Conservation (phyloP, 2,797 vertebrate species). For the Rhinogobio ventralis region DNA sequence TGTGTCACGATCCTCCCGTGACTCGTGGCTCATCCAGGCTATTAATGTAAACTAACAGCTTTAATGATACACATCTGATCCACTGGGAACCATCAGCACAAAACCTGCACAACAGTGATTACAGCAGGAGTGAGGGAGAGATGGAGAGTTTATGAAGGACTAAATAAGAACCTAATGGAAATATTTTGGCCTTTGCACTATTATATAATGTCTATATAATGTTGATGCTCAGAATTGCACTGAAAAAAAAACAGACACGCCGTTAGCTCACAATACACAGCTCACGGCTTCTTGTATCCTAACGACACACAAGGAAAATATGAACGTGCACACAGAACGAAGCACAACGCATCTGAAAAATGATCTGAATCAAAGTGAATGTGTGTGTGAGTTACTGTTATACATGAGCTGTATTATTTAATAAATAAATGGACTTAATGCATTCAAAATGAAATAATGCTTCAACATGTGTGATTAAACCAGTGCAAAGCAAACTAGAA, state of each 20-base stretch:
- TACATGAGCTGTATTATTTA: not conserved
- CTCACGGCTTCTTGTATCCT: too few relatives aligned
- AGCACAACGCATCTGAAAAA: not conserved
- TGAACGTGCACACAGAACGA: too few relatives aligned
- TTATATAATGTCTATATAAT: not conserved
- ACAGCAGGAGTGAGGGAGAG: not conserved
- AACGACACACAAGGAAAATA: not conserved
- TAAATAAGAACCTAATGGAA: slow-evolving; percentile 8
- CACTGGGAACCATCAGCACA: not conserved
- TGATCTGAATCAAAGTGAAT: not conserved
- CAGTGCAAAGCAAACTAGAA: not conserved
- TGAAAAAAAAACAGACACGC: not conserved
- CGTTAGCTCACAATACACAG: too few relatives aligned
- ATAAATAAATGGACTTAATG: not conserved
- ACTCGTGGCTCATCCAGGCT: not conserved
- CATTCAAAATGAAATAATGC: not conserved
- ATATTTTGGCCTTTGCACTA: slow-evolving; percentile 3
- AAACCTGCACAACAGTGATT: slow-evolving; percentile 37
- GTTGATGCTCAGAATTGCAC: not conserved
- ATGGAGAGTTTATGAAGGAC: not conserved
- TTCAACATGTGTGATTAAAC: not conserved
- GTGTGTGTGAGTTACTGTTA: too few relatives aligned
- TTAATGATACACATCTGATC: slow-evolving; percentile 30
- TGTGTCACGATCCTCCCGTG: too few relatives aligned
- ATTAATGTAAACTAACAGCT: slow-evolving; percentile 47